A percentile compares a stretch with the other conserved stretches of the same genome.
These are phyloP conservation scores for Apeltes quadracus DNA, from an alignment of 2,113 vertebrate species.

Conservation along the genomic window DNA sequence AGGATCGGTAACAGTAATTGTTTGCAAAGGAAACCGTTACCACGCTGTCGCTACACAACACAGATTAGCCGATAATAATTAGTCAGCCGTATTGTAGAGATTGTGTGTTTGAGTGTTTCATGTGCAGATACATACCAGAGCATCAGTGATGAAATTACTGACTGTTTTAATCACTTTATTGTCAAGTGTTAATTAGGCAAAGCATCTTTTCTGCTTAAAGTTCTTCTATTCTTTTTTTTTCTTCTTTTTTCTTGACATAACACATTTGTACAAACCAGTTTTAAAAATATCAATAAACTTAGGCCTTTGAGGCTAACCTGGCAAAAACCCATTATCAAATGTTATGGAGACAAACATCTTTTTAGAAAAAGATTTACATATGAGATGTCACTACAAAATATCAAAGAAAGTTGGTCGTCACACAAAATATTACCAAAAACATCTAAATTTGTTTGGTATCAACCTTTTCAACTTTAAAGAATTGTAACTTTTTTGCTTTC, in stretches of 20 bases:
- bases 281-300: slow-evolving; percentile 97
- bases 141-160: slow-evolving; percentile 46
- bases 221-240: slow-evolving; percentile 66
- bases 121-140: slow-evolving; percentile 7
- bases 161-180: slow-evolving; percentile 93
- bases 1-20: neutral
- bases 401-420: slow-evolving; percentile 79
- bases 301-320: slow-evolving; percentile 95
- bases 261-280: slow-evolving; percentile 98
- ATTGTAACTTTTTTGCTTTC: slow-evolving; percentile 59
- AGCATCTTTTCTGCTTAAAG: slow-evolving; percentile 83
- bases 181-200: slow-evolving; percentile 97
- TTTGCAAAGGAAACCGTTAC: slow-evolving; percentile 18
- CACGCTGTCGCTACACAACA: slow-evolving; percentile 34
- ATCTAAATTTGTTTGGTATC: slow-evolving; percentile 84
- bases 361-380: slow-evolving; percentile 98
- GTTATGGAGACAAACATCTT: slow-evolving; percentile 87
- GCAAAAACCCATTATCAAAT: slow-evolving; percentile 93
- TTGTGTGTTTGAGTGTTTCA: neutral
- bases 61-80: slow-evolving; percentile 21
- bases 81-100: neutral
- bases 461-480: slow-evolving; percentile 72
- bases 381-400: slow-evolving; percentile 99
- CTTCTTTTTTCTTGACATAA: slow-evolving; percentile 88
- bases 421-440: slow-evolving; percentile 85